Conservation (phyloP, 2,113 vertebrate species). For the Colius striatus region DNA sequence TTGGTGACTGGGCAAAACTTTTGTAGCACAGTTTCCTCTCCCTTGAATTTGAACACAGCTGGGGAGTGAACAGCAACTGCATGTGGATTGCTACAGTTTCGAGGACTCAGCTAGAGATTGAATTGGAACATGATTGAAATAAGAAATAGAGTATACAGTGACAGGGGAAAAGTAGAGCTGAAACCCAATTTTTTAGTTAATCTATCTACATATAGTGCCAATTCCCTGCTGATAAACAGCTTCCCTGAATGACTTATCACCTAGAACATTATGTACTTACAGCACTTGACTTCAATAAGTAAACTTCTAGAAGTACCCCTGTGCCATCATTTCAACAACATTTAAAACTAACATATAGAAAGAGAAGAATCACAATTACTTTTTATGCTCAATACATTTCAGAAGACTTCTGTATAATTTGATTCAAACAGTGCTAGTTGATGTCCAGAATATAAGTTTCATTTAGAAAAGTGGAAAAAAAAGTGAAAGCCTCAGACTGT, state of each 20-base stretch:
- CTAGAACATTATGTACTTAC: too few relatives aligned
- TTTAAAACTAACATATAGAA: background rate
- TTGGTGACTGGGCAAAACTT: background rate
- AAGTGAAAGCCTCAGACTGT: background rate
- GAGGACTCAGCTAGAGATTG: background rate
- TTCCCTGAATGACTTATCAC: background rate
- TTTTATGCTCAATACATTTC: background rate
- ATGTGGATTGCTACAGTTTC: background rate
- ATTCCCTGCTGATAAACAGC: background rate
- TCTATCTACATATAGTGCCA: background rate
- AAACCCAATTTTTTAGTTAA: background rate
- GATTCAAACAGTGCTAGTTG: background rate
- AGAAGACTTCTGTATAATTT: background rate
- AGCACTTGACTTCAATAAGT: too few relatives aligned
- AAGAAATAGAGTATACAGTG: background rate
- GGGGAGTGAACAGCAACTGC: accelerated
- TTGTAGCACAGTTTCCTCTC: background rate
- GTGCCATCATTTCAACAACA: background rate
- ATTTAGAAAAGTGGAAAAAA: background rate
- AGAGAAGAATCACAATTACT: background rate
- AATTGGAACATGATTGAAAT: background rate
- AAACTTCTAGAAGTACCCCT: background rate
- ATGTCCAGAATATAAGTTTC: background rate
- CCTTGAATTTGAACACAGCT: background rate
- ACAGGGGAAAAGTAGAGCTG: background rate